Percentiles rank a stretch among this genome's conserved stretches.
phyloP scores from a whole-genome alignment of 2,797 vertebrate genomes.

The Epinephelus awoara region DNA sequence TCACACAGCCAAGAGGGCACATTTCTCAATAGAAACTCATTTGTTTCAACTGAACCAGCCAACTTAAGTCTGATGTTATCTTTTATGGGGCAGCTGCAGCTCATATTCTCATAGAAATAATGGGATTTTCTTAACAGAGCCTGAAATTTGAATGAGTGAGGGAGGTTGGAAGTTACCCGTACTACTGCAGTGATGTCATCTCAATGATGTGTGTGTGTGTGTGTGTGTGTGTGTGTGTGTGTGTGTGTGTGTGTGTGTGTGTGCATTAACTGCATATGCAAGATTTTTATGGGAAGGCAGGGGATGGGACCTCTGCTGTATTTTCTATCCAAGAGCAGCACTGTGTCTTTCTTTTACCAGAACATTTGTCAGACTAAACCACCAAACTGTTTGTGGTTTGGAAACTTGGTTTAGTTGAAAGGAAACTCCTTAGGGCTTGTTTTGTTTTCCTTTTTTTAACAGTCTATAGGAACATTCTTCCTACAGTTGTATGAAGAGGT shows the following conservation, averaged over 20 bases:
- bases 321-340: constrained; percentile 74
- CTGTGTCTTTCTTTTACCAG: constrained; percentile 75
- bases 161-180: constrained; percentile 51
- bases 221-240: constrained; percentile 29
- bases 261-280: constrained; percentile 60
- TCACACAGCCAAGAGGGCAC: constrained; percentile 50
- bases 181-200: constrained; percentile 78
- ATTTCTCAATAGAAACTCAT: constrained; percentile 69
- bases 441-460: constrained; percentile 63
- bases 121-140: constrained; percentile 74
- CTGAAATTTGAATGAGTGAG: constrained; percentile 76
- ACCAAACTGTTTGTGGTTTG: constrained; percentile 81
- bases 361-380: constrained; percentile 83
- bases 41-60: constrained; percentile 58
- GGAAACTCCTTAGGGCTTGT: constrained; percentile 73
- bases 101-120: constrained; percentile 77
- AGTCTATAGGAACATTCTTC: constrained; percentile 70
- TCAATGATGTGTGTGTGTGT: constrained; percentile 40
- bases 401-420: constrained; percentile 79
- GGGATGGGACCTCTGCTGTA: constrained; percentile 66
- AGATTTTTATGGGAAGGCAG: constrained; percentile 67
- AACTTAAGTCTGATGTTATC: constrained; percentile 65
- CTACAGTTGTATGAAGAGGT: constrained; percentile 44
- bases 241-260: constrained; percentile 35
- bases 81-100: constrained; percentile 81